These are phyloP conservation scores for Melanocharis versteri DNA, from an alignment of 2,113 vertebrate species.

Conservation along the genomic window DNA sequence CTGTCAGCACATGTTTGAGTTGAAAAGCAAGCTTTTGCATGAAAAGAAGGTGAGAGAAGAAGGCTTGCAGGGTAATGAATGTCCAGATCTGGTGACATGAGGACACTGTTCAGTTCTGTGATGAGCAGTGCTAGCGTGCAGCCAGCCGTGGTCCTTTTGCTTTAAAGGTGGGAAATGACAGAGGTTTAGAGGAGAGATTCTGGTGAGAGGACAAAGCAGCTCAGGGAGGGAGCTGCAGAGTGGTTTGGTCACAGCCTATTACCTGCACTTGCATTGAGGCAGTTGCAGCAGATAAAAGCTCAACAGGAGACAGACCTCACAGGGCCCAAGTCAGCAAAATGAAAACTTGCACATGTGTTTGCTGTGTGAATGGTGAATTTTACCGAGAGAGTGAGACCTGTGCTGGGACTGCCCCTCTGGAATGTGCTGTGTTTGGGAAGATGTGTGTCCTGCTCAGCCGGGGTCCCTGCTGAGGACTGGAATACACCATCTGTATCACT, in stretches of 20 bases:
- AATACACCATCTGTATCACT: not conserved
- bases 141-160: not conserved
- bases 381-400: not conserved
- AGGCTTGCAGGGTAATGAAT: not conserved
- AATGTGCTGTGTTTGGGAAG: not conserved
- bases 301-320: not conserved
- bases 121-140: too few species aligned
- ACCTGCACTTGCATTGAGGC: not conserved
- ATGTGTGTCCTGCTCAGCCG: accelerated
- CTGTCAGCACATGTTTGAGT: not conserved
- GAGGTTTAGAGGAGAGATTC: not conserved
- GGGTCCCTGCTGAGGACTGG: not conserved
- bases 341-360: not conserved
- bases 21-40: not conserved
- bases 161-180: not conserved
- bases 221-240: not conserved
- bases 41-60: not conserved
- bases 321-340: not conserved
- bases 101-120: not conserved
- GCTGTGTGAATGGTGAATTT: not conserved
- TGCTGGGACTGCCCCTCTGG: not conserved
- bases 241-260: not conserved
- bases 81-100: not conserved
- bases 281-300: not conserved
- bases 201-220: not conserved